Conservation (phyloP, 2,888 invertebrate genomes). For the Pollenia amentaria region DNA sequence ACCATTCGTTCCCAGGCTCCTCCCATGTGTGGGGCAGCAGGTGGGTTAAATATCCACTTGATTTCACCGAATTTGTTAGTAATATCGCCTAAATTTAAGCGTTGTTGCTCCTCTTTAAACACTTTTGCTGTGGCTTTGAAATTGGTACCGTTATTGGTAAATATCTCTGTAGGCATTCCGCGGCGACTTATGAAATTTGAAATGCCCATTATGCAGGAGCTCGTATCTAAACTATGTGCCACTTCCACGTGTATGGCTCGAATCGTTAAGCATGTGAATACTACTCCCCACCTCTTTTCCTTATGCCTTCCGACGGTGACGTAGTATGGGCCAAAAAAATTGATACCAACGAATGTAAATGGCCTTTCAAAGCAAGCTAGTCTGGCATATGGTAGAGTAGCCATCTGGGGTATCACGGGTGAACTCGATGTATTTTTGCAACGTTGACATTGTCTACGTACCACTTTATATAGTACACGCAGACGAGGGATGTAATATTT, state of each 20-base stretch:
- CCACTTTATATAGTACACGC: slow-evolving; percentile 14
- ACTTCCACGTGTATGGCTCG: slow-evolving; percentile 64
- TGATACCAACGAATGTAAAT: background rate
- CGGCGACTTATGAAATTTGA: slow-evolving; percentile 64
- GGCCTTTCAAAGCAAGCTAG: background rate
- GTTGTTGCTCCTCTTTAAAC: slow-evolving; percentile 2
- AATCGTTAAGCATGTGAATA: slow-evolving; percentile 71
- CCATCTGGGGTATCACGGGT: background rate
- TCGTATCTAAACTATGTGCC: slow-evolving; percentile 66
- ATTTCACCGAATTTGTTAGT: slow-evolving; percentile 27
- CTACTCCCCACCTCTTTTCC: slow-evolving; percentile 74
- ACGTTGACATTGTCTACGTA: background rate
- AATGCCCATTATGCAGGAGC: slow-evolving; percentile 62
- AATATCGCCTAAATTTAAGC: background rate
- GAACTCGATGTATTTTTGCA: background rate
- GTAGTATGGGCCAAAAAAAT: slow-evolving; percentile 72
- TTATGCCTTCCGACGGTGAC: slow-evolving; percentile 63
- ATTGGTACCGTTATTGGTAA: slow-evolving; percentile 66
- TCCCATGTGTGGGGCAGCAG: slow-evolving; percentile 68
- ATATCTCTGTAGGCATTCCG: slow-evolving; percentile 57
- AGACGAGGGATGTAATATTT: slow-evolving; percentile 18
- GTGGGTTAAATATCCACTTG: slow-evolving; percentile 71
- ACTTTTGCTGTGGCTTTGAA: slow-evolving; percentile 56
- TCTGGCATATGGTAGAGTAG: slow-evolving; percentile 18
- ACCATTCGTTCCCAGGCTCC: slow-evolving; percentile 65